These are phyloP conservation scores for Tinamus guttatus DNA, from an alignment of 2,113 vertebrate genomes.

Conservation along the genomic window DNA sequence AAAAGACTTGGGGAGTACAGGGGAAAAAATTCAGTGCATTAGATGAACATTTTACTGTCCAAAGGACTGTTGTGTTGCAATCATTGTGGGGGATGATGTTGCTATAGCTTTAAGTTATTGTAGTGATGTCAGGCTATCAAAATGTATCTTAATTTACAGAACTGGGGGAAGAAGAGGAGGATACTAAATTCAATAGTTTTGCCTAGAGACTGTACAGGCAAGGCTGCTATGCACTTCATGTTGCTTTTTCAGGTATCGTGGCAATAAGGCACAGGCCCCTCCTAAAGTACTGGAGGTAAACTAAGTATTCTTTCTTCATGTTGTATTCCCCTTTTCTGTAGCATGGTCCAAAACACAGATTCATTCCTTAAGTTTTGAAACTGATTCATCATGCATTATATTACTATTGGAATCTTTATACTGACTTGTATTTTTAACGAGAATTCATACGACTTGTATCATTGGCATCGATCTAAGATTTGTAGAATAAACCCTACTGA, in stretches of 20 bases:
- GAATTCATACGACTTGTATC: conserved; percentile 74
- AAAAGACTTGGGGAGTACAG: background rate
- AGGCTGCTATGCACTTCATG: conserved; percentile 67
- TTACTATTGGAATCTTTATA: conserved; percentile 73
- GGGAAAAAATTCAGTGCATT: background rate
- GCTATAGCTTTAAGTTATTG: conserved; percentile 63
- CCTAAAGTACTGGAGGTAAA: conserved; percentile 59
- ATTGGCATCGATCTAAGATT: conserved; percentile 73
- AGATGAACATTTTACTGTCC: background rate
- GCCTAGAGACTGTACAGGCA: conserved; percentile 34
- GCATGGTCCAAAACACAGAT: conserved; percentile 66
- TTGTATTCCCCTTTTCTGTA: conserved; percentile 57
- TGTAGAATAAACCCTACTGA: conserved; percentile 77
- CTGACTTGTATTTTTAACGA: conserved; percentile 77
- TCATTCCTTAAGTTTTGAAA: conserved; percentile 72
- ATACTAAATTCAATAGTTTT: conserved; percentile 48
- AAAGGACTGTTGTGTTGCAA: background rate
- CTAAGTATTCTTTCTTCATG: conserved; percentile 30
- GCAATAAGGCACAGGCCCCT: conserved; percentile 66
- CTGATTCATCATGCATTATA: conserved; percentile 67
- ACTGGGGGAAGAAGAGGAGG: background rate
- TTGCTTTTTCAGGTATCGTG: conserved; percentile 65
- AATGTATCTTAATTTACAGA: conserved; percentile 32
- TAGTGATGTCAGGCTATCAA: background rate
- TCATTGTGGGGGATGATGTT: conserved; percentile 2